A percentile compares a stretch with the other conserved stretches of the same genome.
Evolutionary conservation across 2,113 vertebrate species (phyloP).

Genomic region (Pituophis catenifer): DNA sequence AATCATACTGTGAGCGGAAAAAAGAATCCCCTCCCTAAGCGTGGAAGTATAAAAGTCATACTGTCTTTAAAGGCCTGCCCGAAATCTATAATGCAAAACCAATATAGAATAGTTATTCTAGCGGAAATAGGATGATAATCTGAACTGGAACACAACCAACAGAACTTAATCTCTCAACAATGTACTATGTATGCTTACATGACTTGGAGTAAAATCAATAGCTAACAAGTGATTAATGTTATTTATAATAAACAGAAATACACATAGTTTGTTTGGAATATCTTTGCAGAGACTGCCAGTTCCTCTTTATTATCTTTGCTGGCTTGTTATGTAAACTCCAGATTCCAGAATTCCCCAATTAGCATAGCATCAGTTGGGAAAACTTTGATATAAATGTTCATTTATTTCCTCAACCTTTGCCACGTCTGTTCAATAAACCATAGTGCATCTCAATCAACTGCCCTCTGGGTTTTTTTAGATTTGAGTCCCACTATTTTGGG

Average conservation of each 20-base stretch:
- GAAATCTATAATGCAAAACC: background rate
- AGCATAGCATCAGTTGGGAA: background rate
- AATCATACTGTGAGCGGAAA: conserved; percentile 1
- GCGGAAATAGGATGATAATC: background rate
- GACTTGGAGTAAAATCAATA: background rate
- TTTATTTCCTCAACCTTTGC: background rate
- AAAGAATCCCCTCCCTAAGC: background rate
- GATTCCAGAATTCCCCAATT: background rate
- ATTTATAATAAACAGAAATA: background rate
- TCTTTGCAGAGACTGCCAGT: background rate
- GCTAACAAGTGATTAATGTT: background rate
- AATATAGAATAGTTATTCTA: conserved; percentile 38
- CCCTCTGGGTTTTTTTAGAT: background rate
- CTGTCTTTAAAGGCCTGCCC: conserved; percentile 42
- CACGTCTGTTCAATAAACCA: background rate
- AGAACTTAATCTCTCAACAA: background rate
- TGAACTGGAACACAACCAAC: background rate
- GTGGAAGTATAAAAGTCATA: conserved; percentile 23
- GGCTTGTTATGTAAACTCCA: background rate
- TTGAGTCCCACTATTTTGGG: background rate
- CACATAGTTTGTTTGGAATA: background rate
- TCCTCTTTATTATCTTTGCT: background rate
- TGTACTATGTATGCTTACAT: background rate
- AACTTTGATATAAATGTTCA: background rate
- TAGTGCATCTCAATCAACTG: background rate